phyloP scores from a whole-genome alignment of 2,797 vertebrate species.

The Enteromius viviparus region DNA sequence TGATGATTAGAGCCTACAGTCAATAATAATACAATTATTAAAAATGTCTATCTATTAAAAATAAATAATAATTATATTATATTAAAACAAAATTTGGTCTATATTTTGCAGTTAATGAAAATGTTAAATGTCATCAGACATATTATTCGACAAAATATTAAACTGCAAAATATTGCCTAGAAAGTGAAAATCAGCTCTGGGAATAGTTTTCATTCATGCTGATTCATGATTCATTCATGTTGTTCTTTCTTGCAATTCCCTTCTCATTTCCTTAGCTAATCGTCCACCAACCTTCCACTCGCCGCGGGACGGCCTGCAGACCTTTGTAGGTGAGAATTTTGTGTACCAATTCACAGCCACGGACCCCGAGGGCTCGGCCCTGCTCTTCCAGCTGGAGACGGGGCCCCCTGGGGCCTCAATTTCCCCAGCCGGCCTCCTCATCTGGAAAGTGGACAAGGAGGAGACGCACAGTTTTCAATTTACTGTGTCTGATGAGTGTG shows the following conservation, averaged over 20 bases:
- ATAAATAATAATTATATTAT: too few relatives aligned
- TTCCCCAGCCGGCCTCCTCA: conserved; percentile 83
- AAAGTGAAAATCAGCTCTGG: background rate
- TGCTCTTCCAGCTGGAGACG: conserved; percentile 79
- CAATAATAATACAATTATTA: background rate
- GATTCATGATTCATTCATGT: background rate
- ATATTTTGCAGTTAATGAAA: background rate
- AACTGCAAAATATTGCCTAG: background rate
- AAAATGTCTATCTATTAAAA: background rate
- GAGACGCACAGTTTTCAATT: conserved; percentile 72
- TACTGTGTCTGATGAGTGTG: conserved; percentile 79
- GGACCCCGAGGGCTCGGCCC: conserved; percentile 82
- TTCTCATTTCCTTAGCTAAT: conserved; percentile 68
- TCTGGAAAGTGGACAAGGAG: conserved; percentile 78
- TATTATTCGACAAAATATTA: background rate
- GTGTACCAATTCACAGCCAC: conserved; percentile 82
- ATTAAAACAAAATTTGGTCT: too few relatives aligned
- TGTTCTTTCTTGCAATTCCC: background rate
- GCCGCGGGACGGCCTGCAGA: conserved; percentile 72
- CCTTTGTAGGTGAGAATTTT: conserved; percentile 84
- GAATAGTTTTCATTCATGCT: too few relatives aligned
- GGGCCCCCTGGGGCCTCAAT: conserved; percentile 71
- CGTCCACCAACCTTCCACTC: conserved; percentile 78
- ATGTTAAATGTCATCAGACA: background rate
- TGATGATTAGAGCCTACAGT: too few relatives aligned